These are phyloP conservation scores for Alethe castanea DNA, from an alignment of 2,113 vertebrate genomes.

Conservation along the genomic window DNA sequence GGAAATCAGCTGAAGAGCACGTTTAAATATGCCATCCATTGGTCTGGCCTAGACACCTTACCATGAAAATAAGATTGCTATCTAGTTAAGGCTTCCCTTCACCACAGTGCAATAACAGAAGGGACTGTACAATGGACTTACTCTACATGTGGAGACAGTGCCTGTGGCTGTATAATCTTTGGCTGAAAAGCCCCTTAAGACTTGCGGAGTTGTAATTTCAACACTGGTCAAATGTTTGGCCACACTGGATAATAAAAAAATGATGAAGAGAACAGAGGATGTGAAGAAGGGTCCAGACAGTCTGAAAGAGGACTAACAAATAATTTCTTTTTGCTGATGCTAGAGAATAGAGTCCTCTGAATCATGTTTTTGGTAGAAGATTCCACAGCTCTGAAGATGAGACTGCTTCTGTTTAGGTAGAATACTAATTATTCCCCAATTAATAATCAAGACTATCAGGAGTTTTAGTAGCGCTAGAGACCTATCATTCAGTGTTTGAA, in stretches of 20 bases:
- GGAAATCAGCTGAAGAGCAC: not conserved
- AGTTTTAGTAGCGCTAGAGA: not conserved
- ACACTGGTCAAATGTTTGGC: not conserved
- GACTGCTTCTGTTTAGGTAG: not conserved
- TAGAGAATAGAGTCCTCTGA: not conserved
- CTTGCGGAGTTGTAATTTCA: not conserved
- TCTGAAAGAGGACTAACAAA: not conserved
- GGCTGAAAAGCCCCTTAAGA: not conserved
- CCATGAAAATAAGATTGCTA: not conserved
- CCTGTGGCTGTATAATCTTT: not conserved
- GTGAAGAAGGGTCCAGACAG: not conserved
- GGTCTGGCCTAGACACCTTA: not conserved
- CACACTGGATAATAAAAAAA: not conserved
- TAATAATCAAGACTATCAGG: not conserved
- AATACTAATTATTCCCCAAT: not conserved
- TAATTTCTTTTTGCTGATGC: not conserved
- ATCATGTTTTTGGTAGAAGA: not conserved
- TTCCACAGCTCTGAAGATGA: not conserved
- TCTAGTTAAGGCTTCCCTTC: not conserved
- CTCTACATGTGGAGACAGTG: not conserved
- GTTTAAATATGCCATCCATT: not conserved
- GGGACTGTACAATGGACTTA: not conserved
- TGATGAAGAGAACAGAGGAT: not conserved
- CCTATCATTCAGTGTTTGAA: not conserved
- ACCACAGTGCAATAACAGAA: not conserved